Base-by-base conservation (phyloP, 1,140 invertebrate species). In the Hycleus phaleratus region DNA sequence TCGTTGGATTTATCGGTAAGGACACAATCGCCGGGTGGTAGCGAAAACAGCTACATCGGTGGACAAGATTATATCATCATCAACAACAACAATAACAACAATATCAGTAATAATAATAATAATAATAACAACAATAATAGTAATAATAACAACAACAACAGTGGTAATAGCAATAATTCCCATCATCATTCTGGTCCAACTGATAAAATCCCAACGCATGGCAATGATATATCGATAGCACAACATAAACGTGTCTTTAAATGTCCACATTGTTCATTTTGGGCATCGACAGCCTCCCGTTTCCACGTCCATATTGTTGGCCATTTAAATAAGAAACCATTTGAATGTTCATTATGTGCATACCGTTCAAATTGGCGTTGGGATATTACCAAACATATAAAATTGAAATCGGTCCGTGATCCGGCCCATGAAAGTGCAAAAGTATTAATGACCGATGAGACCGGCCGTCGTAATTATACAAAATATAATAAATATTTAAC, bases 361-460 rank as follows among this genome's bases (percentile, higher is more conserved):
- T 93, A 95, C 70, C 85, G 91, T 60, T 95, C 91, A 24, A 95
- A 95, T 75, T 95, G 92, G 92, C 82, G 91, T 60, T 95, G 92
- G 92, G 92, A 95, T 75, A 93, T 97, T 57, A 94, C 91, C 43
- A 96, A 96, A 77, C 94, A 97, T 73, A 95, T 96, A 55, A 87
- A 90, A 71, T 77, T 94, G 65, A 94, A 93, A 78, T 86, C 87
- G 10, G 85, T 86, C 10, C 78, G 88, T 54, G 92, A 95, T 77
- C 81, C 82, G 52, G 83, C 84, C 40, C 90, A 95, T 73, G 81
- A 82, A 64, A 81, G 79, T 51, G 85, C 87, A 42, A 86, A 87
- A 73, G 88, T 94, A 48, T 76, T 95, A 58, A 89, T 93, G 81
- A 93, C 92, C 47, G 90, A 94, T 71, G 91, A 93, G 75, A 91